A percentile compares a stretch with the other conserved stretches of the same genome.
Evolutionary conservation across 2,113 vertebrate species (phyloP).

Genomic region (Cheirogaleus medius): DNA sequence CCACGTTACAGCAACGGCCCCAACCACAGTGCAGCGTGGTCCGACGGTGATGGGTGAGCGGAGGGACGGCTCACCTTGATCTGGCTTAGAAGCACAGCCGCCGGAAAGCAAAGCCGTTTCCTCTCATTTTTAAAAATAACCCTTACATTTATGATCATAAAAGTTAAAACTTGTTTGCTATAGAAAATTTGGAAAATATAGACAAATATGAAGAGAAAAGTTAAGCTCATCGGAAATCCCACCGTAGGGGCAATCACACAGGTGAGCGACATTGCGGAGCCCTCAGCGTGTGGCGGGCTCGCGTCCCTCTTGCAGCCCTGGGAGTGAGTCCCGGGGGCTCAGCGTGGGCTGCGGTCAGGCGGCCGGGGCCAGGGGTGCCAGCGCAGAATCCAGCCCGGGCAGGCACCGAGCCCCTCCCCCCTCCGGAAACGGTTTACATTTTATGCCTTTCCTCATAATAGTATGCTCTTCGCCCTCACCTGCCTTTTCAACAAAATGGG

Average conservation of each 20-base stretch:
- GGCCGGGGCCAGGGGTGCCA: neutral
- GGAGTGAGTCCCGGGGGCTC: neutral
- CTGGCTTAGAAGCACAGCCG: neutral
- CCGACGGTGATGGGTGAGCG: rapidly evolving
- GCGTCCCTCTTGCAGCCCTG: neutral
- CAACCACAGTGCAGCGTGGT: neutral
- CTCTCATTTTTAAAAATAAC: neutral
- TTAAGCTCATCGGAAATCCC: neutral
- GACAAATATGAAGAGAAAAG: neutral
- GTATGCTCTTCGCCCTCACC: neutral
- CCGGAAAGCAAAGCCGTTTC: neutral
- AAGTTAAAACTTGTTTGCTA: neutral
- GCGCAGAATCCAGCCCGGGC: neutral
- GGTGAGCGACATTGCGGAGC: neutral
- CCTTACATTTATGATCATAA: neutral
- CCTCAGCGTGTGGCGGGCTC: neutral
- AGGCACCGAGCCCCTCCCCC: neutral
- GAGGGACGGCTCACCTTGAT: neutral
- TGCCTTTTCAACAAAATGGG: neutral
- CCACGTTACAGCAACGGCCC: neutral
- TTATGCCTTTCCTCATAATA: neutral
- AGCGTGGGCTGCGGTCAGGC: neutral
- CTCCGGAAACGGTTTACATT: neutral
- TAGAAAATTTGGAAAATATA: neutral
- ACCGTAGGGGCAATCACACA: neutral